A percentile compares a stretch with the other conserved stretches of the same genome.
Evolutionary conservation across 2,113 vertebrate genomes (phyloP).

Genomic region (Mionectes macconnelli): DNA sequence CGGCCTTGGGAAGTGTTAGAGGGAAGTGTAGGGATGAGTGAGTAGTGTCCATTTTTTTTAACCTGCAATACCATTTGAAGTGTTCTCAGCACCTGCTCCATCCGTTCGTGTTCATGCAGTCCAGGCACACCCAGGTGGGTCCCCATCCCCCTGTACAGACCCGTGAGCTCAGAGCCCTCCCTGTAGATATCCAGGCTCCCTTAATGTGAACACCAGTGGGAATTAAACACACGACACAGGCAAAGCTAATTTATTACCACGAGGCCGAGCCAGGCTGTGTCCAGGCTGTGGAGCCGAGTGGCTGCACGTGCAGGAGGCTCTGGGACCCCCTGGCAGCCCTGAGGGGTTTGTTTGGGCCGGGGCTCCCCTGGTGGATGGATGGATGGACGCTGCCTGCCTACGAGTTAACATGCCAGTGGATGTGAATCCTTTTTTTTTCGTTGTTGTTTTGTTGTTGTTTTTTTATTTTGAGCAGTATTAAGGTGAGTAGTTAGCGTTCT

Average conservation of each 20-base stretch:
- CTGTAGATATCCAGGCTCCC: not conserved
- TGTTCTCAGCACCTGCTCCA: conserved; percentile 18
- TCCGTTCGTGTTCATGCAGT: not conserved
- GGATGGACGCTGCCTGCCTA: conserved; percentile 59
- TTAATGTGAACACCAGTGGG: conserved; percentile 4
- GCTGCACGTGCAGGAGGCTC: not conserved
- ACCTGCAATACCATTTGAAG: not conserved
- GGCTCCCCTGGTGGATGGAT: not conserved
- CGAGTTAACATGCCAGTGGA: conserved; percentile 70
- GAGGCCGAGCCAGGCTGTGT: not conserved
- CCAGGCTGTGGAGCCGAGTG: not conserved
- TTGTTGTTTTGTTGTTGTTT: not conserved
- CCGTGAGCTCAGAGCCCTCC: not conserved
- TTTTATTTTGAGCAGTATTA: conserved; percentile 72
- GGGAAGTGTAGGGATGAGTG: conserved; percentile 9
- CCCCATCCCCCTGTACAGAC: not conserved
- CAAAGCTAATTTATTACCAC: conserved; percentile 25
- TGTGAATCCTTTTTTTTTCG: conserved; percentile 49
- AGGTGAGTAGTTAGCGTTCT: conserved; percentile 65
- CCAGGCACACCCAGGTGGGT: not conserved
- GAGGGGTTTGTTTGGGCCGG: not conserved
- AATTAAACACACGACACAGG: not conserved
- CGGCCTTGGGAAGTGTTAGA: conserved; percentile 26
- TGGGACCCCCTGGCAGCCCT: not conserved
- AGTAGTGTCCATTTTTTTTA: not conserved